Evolutionary conservation across 2,113 vertebrate genomes (phyloP), one percentile per base, ranked within the genome.

Genomic region (Alaudala cheleensis): DNA sequence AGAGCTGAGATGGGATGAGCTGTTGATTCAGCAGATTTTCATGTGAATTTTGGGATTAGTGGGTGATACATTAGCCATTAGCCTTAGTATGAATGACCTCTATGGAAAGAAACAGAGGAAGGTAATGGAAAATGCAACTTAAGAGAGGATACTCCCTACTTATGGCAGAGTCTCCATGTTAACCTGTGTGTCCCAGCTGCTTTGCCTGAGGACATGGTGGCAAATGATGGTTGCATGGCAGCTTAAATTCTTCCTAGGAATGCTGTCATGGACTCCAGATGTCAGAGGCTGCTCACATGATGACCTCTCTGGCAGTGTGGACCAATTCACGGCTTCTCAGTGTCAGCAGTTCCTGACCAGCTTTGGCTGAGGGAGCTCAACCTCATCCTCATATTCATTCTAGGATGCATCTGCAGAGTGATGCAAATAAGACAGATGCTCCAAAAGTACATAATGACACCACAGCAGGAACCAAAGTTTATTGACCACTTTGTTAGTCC

Each of bases 21-120:
- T 74, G 22, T 17, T 40, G 25, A 61, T 51, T 62, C 53, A 47
- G 8, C 21, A 77, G n/a, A 8, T 15, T 61, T 50, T 90, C 29
- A 12, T n/a, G n/a, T 0, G 0, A 49, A 70, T 19, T 70, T 87
- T 26, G 14, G 14, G 23, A 8, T 60, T 72, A 9, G 62, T 28
- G 29, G 10, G 18, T 73, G 45, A 60, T 56, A 33, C 12, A 31
- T 51, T 34, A 79, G 13, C 15, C 8, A 26, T 42, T 53, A 54
- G 7, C 19, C 45, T 72, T 57, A 15, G 4, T 44, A 33, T 13
- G 39, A 79, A 58, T 58, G 9, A 42, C 21, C 42, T 73, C 26
- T 81, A 14, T 6, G 8, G 18, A 73, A 19, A 86, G 21, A 83
- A 80, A 72, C 14, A 47, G 42, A 42, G 5, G 11, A 88, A 9